Percentiles rank a stretch among this genome's conserved stretches.
phyloP scores from a whole-genome alignment of 92 coral and sea anemone genomes.

The Epizoanthus scotinus region DNA sequence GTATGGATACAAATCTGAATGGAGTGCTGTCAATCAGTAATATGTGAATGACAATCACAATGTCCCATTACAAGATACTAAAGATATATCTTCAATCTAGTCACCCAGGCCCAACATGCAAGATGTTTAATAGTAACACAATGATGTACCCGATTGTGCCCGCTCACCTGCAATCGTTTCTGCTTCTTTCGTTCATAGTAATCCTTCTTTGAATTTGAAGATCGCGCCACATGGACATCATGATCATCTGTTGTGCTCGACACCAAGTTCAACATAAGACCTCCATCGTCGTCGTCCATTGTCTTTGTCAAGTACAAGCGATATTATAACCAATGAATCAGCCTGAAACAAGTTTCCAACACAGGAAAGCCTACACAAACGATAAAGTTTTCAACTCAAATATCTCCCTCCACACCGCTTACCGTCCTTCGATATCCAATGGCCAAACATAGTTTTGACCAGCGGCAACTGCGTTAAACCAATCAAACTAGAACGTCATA shows the following conservation, averaged over 20 bases:
- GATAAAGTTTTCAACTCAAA: no score
- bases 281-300: constrained; percentile 3
- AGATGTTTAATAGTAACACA: background rate
- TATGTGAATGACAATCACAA: no score
- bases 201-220: constrained; percentile 19
- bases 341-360: background rate
- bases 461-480: background rate
- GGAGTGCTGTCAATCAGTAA: no score
- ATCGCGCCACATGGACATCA: background rate
- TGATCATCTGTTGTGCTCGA: background rate
- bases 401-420: no score
- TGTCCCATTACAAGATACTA: no score
- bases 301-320: background rate
- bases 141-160: background rate
- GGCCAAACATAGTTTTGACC: background rate
- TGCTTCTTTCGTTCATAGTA: constrained; percentile 30
- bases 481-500: background rate
- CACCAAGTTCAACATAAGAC: constrained; percentile 6
- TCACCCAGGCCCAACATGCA: background rate
- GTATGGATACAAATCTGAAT: no score
- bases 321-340: background rate
- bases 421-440: no score
- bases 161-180: constrained; percentile 13
- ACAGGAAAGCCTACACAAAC: background rate
- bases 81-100: no score